A percentile compares a stretch with the other conserved stretches of the same genome.
Evolutionary conservation across 2,113 vertebrate genomes (phyloP).

Genomic region (Penelope pileata): DNA sequence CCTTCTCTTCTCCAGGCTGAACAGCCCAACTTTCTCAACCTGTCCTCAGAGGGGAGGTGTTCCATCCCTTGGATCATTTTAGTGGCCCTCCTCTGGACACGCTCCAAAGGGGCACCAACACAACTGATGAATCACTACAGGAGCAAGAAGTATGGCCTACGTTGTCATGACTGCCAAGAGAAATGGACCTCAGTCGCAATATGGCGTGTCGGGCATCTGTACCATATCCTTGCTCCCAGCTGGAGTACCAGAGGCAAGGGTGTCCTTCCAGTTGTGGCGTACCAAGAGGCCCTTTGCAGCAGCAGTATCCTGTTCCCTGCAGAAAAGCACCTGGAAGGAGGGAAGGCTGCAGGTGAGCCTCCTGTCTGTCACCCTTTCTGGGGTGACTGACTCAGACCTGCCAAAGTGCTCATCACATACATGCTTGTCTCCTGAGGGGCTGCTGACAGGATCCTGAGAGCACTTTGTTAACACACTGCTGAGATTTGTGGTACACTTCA

Average conservation of each 20-base stretch:
- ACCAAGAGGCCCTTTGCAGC: neutral
- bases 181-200: neutral
- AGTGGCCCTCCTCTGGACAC: no score
- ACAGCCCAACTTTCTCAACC: no score
- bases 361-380: neutral
- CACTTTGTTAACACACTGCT: neutral
- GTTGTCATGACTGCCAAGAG: neutral
- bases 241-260: neutral
- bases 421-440: neutral
- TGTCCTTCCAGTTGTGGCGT: neutral
- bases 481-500: neutral
- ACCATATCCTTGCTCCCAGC: neutral
- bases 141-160: neutral
- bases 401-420: neutral
- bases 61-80: no score
- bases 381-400: neutral
- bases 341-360: neutral
- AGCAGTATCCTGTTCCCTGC: neutral
- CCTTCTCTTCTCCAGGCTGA: no score
- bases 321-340: neutral
- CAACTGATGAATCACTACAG: neutral
- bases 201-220: accelerated
- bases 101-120: accelerated
- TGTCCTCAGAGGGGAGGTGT: no score
- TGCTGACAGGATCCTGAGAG: slow-evolving; percentile 5